Percentiles rank a stretch among this genome's conserved stretches.
Evolutionary conservation across 64 coral and sea anemone species (phyloP).

Genomic region (Stichodactyla mertensii): DNA sequence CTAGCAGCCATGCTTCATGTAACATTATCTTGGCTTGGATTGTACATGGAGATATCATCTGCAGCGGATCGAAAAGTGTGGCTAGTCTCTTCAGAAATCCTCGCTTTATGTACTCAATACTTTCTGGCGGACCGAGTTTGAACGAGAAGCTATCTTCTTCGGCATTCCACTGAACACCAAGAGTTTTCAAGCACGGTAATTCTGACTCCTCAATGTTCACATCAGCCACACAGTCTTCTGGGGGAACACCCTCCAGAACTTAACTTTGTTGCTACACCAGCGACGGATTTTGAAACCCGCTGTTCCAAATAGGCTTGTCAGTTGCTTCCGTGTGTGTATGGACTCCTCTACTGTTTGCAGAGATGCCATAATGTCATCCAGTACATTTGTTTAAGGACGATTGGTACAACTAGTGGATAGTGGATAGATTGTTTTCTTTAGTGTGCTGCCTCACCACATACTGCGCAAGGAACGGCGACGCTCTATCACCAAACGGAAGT

Average conservation of each 20-base stretch:
- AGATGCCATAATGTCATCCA: slow-evolving; percentile 38
- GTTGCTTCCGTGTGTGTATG: neutral
- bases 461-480: slow-evolving; percentile 25
- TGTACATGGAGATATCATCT: slow-evolving; percentile 26
- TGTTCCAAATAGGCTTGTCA: too few species aligned
- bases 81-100: slow-evolving; percentile 25
- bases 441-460: neutral
- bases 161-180: slow-evolving; percentile 28
- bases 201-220: too few species aligned
- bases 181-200: too few species aligned
- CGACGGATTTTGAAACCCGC: too few species aligned
- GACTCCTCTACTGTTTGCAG: slow-evolving; percentile 8
- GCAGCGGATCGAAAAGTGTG: slow-evolving; percentile 41
- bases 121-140: neutral
- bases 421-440: slow-evolving; percentile 42
- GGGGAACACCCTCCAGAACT: too few species aligned
- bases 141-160: slow-evolving; percentile 9
- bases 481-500: slow-evolving; percentile 16
- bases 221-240: too few species aligned
- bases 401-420: slow-evolving; percentile 16
- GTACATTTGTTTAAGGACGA: slow-evolving; percentile 20
- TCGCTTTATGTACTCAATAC: slow-evolving; percentile 27
- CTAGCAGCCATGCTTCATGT: slow-evolving; percentile 48
- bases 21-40: slow-evolving; percentile 46
- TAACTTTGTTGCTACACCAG: too few species aligned